phyloP scores from a whole-genome alignment of 1,140 invertebrate genomes.

The Drosophila kikkawai region DNA sequence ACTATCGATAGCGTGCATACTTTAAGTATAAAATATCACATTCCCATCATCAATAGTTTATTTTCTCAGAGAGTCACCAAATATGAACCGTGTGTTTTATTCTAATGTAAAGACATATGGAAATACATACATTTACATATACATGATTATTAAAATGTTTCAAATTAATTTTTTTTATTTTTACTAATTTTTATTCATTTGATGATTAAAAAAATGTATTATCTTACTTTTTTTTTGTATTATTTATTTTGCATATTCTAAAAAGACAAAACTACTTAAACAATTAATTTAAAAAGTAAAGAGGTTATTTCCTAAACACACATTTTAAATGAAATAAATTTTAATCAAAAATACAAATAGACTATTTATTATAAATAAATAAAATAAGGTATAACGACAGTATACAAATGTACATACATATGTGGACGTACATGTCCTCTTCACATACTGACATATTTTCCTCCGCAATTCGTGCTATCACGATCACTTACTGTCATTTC shows the following conservation, averaged over 20 bases:
- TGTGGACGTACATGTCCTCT: no score
- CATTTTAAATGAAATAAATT: background rate
- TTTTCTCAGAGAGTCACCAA: background rate
- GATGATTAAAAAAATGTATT: no score
- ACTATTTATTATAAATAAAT: background rate
- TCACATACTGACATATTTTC: background rate
- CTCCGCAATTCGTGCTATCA: slow-evolving; percentile 7
- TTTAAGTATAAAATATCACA: background rate
- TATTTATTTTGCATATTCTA: no score
- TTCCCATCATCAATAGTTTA: background rate
- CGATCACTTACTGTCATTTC: slow-evolving; percentile 31
- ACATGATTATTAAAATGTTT: no score
- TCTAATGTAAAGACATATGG: background rate
- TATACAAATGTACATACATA: no score
- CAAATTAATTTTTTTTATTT: no score
- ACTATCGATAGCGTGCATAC: background rate
- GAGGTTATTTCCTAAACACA: background rate
- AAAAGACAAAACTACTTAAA: no score
- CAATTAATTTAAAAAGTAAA: no score
- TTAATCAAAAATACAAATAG: background rate
- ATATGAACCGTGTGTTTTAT: background rate
- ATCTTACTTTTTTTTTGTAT: no score
- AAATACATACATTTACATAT: no score
- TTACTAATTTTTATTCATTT: no score
- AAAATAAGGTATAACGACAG: background rate